A percentile compares a stretch with the other conserved stretches of the same genome.
Conservation (phyloP, 30 jellyfish, hydroid and myxozoan species). For the Cassiopea xamachana region DNA sequence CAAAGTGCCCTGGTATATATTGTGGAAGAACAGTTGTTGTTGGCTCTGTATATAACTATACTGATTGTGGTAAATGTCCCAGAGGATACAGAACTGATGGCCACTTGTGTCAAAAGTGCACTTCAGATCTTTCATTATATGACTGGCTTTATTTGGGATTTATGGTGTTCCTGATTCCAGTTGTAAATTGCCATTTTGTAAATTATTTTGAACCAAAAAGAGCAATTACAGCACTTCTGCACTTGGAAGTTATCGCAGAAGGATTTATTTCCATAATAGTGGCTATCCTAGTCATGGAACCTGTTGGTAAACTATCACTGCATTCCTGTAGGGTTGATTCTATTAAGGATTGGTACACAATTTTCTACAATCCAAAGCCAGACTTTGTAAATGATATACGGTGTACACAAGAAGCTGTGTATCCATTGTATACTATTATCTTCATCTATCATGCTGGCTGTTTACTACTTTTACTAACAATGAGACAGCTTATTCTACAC, state of each 20-base stretch:
- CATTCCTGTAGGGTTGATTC: slow-evolving; percentile 73
- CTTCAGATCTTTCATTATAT: slow-evolving; percentile 54
- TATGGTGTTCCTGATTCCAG: slow-evolving; percentile 78
- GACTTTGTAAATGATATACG: slow-evolving; percentile 41
- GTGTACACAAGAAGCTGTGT: slow-evolving; percentile 97
- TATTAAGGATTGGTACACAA: slow-evolving; percentile 92
- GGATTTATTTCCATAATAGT: slow-evolving; percentile 53
- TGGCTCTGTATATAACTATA: slow-evolving; percentile 1
- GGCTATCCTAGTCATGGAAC: slow-evolving; percentile 74
- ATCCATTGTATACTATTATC: slow-evolving; percentile 81
- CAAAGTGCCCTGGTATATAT: slow-evolving; percentile 82
- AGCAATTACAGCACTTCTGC: slow-evolving; percentile 42
- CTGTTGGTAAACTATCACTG: slow-evolving; percentile 69
- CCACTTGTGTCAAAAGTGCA: slow-evolving; percentile 74
- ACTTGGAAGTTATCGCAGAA: slow-evolving; percentile 65
- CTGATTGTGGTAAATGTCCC: slow-evolving; percentile 84
- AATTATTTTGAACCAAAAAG: slow-evolving; percentile 65
- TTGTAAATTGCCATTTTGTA: slow-evolving; percentile 71
- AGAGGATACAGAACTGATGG: slow-evolving; percentile 92
- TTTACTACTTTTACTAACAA: slow-evolving; percentile 46
- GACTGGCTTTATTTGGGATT: slow-evolving; percentile 90
- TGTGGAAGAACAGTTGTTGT: slow-evolving; percentile 73
- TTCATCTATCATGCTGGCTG: slow-evolving; percentile 64
- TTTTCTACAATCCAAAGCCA: slow-evolving; percentile 85
- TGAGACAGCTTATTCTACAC: slow-evolving; percentile 54